phyloP scores from a whole-genome alignment of 2,797 vertebrate species.

The Morelia viridis region DNA sequence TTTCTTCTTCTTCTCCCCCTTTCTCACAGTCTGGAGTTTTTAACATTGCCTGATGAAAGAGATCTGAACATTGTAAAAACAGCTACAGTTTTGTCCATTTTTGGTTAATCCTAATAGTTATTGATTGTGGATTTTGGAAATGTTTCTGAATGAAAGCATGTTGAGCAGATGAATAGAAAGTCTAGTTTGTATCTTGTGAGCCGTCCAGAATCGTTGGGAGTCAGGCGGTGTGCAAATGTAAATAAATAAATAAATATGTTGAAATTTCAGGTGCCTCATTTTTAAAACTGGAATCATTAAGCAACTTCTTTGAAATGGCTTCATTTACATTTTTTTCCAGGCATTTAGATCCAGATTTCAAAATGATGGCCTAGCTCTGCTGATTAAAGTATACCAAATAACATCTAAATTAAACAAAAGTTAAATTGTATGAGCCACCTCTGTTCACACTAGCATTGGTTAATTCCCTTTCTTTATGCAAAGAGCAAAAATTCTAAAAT shows the following conservation, averaged over 20 bases:
- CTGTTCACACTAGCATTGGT: neutral
- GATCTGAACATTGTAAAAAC: neutral
- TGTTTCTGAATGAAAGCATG: neutral
- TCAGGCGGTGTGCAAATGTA: no score
- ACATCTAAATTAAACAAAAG: neutral
- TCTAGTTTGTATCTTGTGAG: neutral
- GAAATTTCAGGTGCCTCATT: neutral
- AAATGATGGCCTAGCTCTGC: neutral
- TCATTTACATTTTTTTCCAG: neutral
- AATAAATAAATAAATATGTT: neutral
- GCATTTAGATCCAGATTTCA: neutral
- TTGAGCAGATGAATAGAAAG: neutral
- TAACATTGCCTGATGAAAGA: neutral
- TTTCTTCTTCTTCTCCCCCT: no score
- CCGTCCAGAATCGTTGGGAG: neutral
- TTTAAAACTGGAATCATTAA: constrained; percentile 2
- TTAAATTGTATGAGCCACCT: neutral
- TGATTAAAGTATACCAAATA: neutral
- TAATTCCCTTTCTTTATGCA: neutral
- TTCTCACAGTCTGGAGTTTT: neutral
- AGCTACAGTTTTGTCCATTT: neutral
- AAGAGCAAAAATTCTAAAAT: neutral
- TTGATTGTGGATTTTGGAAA: neutral
- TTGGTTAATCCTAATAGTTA: neutral
- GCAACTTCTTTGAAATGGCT: neutral